Percentiles rank a stretch among this genome's conserved stretches.
phyloP scores from a whole-genome alignment of 35 echinoderm and acorn worm genomes.

The Patiria miniata region DNA sequence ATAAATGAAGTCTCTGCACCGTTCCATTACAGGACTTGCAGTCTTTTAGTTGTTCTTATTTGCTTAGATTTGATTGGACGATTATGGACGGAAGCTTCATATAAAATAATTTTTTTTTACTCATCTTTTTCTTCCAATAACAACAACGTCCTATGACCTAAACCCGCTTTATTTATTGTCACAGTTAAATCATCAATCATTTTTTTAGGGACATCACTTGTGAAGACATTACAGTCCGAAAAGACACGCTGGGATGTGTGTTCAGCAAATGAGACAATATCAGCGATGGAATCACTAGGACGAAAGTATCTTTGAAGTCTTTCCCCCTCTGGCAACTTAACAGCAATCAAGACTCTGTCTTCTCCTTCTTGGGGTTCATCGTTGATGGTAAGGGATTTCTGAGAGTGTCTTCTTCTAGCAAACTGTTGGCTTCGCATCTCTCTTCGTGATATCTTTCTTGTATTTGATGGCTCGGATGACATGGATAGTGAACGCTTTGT shows the following conservation, averaged over 20 bases:
- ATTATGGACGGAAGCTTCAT: no score
- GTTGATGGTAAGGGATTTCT: background rate
- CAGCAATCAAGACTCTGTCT: conserved; percentile 55
- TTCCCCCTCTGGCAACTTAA: conserved; percentile 63
- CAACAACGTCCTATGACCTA: conserved; percentile 59
- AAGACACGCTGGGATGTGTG: conserved; percentile 5
- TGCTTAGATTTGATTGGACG: no score
- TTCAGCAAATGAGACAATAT: conserved; percentile 56
- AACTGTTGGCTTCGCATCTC: conserved; percentile 60
- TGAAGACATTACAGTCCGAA: conserved; percentile 47
- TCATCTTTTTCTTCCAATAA: conserved; percentile 73
- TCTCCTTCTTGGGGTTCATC: conserved; percentile 16
- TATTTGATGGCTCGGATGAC: background rate
- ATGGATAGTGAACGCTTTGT: background rate
- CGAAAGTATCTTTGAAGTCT: conserved; percentile 68
- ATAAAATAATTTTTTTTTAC: no score
- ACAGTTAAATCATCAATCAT: conserved; percentile 32
- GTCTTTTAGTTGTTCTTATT: no score
- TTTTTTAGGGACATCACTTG: conserved; percentile 69
- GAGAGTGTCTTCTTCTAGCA: conserved; percentile 45
- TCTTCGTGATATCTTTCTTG: conserved; percentile 48
- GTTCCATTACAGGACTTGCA: no score
- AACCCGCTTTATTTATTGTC: conserved; percentile 32
- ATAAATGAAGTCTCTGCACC: no score
- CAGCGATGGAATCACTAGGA: conserved; percentile 15